These are phyloP conservation scores for Hippocampus kuda DNA, from an alignment of 2,797 vertebrate genomes.

Conservation along the genomic window DNA sequence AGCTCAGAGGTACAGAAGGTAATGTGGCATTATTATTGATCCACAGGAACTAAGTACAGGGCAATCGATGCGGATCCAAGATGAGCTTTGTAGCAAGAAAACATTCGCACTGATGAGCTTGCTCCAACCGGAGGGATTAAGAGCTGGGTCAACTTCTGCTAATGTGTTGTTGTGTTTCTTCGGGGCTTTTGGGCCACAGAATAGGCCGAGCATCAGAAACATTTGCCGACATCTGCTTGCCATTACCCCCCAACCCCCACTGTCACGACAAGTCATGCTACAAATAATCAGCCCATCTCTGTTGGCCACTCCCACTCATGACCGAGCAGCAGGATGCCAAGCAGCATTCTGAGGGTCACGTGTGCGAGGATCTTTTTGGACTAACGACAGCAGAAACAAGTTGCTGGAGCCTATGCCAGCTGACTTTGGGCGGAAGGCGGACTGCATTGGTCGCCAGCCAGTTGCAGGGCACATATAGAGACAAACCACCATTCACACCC, in stretches of 20 bases:
- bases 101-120: constrained; percentile 39
- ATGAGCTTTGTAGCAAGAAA: constrained; percentile 29
- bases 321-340: constrained; percentile 21
- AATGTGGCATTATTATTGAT: constrained; percentile 49
- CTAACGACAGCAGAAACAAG: constrained; percentile 7
- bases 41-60: constrained; percentile 26
- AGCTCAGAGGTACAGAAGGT: constrained; percentile 19
- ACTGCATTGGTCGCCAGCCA: too few relatives aligned
- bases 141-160: constrained; percentile 16
- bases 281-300: constrained; percentile 47
- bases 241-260: constrained; percentile 27
- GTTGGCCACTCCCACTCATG: constrained; percentile 30
- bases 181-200: constrained; percentile 40
- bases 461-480: too few relatives aligned
- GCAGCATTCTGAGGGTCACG: constrained; percentile 22
- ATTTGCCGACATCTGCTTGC: constrained; percentile 57
- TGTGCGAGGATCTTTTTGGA: constrained; percentile 16
- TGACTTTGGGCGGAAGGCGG: too few relatives aligned
- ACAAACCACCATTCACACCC: too few relatives aligned
- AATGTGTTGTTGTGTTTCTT: constrained; percentile 13
- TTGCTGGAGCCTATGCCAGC: not conserved
- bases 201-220: constrained; percentile 34
- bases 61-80: constrained; percentile 37
- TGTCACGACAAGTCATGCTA: constrained; percentile 45
- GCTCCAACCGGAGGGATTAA: constrained; percentile 29